Base-by-base conservation (phyloP, 2,888 invertebrate genomes). In the Clusia tigrina region DNA sequence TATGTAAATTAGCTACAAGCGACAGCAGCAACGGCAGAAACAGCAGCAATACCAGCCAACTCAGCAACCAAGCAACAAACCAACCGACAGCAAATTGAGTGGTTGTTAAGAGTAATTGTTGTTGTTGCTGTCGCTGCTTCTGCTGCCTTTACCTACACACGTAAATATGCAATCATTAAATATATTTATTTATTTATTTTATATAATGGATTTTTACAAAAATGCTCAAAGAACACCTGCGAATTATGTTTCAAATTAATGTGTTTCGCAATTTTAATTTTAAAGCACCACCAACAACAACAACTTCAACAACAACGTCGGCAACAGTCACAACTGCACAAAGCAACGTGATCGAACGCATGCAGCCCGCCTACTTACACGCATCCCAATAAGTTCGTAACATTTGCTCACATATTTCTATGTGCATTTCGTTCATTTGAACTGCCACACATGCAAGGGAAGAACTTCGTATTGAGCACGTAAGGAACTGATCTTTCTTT, bases 231-330 rank as follows among this genome's bases (percentile, higher is more conserved):
- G 48, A 18, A 48, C 48, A 48, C 48, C 48, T 48, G 48, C 48
- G 22, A 2, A 48, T 48, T 20, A 20, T 48, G 48, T 48, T 48
- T 18, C 20, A 18, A 42, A 42, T n/a, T n/a, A n/a, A n/a, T 42
- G n/a, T 5, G n/a, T 42, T 42, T 42, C 42, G 42, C n/a, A 42
- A 42, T 42, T 42, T 42, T n/a, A n/a, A n/a, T n/a, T 42, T 42
- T 42, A 60, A 23, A 62, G 25, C 37, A 61, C 57, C 23, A 57
- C 23, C 20, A 37, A 17, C 55, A 62, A 59, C 25, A 60, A 66
- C 58, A 60, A 62, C 60, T 60, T 57, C 63, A 67, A 67, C 65
- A 63, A 66, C 42, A 32, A 5, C 32, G n/a, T n/a, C n/a, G n/a
- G 10, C 5, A 32, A 5, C 64, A 65, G 55, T 42, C 62, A 58